Evolutionary conservation across 2,888 invertebrate genomes (phyloP).

Genomic region (Omphaloscelis lunosa): DNA sequence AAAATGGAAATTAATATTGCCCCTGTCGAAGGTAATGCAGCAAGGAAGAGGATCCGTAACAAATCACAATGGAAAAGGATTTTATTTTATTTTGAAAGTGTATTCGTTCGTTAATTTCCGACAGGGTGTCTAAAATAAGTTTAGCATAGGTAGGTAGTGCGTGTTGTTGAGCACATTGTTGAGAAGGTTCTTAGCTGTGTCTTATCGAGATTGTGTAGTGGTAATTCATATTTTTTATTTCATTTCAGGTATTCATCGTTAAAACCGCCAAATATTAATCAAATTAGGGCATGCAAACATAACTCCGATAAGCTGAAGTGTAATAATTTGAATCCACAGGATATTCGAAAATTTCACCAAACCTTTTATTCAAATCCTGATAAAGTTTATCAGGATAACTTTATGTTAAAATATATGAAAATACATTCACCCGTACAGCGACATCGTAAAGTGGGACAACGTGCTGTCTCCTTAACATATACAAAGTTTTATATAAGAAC

Average conservation of each 20-base stretch:
- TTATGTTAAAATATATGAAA: constrained; percentile 27
- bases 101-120: constrained; percentile 18
- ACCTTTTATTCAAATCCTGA: constrained; percentile 16
- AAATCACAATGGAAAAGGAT: not conserved
- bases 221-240: constrained; percentile 10
- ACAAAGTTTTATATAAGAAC: constrained; percentile 20
- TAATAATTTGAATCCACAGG: constrained; percentile 20
- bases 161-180: no score
- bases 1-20: constrained; percentile 27
- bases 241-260: constrained; percentile 7
- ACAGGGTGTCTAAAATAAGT: constrained; percentile 9
- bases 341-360: constrained; percentile 19
- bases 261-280: constrained; percentile 10
- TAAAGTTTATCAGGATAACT: constrained; percentile 27
- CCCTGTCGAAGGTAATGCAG: constrained; percentile 5
- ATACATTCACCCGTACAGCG: constrained; percentile 13
- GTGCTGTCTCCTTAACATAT: constrained; percentile 11
- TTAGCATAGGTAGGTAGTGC: no score
- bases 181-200: constrained; percentile 18
- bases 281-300: constrained; percentile 3
- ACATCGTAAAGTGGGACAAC: constrained; percentile 16
- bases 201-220: constrained; percentile 12
- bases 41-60: constrained; percentile 12
- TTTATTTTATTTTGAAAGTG: no score
- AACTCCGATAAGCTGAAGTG: constrained; percentile 6